Base-by-base conservation (phyloP, 2,888 invertebrate species). In the Tiliacea aurago region DNA sequence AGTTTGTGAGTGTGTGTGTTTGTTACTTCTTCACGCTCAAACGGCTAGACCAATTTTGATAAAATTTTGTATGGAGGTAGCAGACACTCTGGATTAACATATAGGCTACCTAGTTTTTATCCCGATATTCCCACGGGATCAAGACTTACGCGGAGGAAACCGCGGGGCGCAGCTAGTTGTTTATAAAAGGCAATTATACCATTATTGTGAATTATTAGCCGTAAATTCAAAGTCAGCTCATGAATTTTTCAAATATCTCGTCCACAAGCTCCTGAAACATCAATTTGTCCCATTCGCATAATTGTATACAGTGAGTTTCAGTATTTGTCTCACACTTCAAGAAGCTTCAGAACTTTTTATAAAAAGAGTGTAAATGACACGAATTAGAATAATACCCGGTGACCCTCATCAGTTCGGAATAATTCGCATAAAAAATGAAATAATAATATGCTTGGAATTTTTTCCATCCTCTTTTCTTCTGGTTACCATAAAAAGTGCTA, bases 331-430 rank as follows among this genome's bases (percentile, higher is more conserved):
- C 37, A 53, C 79, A 78, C 33, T 62, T 28, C 43, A 51, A 43
- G 33, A 43, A 37, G 43, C 53, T 47, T 59, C 70, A 49, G 78
- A 49, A 5, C 0, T 70, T 77, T 76, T 61, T 61, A 41, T 55
- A 53, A 77, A 56, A 61, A 49, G 20, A 2, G 33, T 76, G 78
- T 70, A 62, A 70, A 76, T 70, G 71, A 76, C 61, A 59, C 9
- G 51, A 47, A 76, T 78, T 63, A 53, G 51, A 78, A 78, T 72
- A 63, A 78, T 41, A 51, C 15, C 41, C 47, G 6, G 4, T 63
- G 78, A 45, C 61, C 45, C 3, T 56, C 70, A 45, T 70, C 20
- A 45, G 51, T 23, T 28, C 53, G 11, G 23, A 70, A 47, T 58
- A 58, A 41, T 63, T 70, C 28, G 41, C 1, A 41, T 4, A 41